Evolutionary conservation across 2,888 invertebrate genomes (phyloP).

Genomic region (Sinhomidia bicolor): DNA sequence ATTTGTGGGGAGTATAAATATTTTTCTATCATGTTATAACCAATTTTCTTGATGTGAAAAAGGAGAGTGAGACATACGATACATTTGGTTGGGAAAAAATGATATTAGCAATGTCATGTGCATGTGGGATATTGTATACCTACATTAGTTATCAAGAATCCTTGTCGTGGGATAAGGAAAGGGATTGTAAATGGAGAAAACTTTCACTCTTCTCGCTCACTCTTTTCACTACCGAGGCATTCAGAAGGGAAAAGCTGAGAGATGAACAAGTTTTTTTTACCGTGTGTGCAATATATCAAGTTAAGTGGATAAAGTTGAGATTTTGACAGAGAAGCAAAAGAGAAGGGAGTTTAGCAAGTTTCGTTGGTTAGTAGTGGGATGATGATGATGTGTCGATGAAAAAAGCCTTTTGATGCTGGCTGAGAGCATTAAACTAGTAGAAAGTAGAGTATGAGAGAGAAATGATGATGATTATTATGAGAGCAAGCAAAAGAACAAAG

Average conservation of each 20-base stretch:
- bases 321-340: conserved; percentile 23
- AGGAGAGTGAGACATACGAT: background rate
- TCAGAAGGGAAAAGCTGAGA: conserved; percentile 5
- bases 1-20: background rate
- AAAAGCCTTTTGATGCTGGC: background rate
- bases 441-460: background rate
- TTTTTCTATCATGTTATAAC: conserved; percentile 16
- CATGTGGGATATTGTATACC: background rate
- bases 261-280: conserved; percentile 28
- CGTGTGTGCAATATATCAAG: conserved; percentile 5
- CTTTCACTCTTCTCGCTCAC: background rate
- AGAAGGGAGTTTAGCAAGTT: background rate
- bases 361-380: background rate
- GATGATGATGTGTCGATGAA: conserved; percentile 29
- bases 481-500: conserved; percentile 18
- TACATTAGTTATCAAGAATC: background rate
- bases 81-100: background rate
- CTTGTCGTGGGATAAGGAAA: background rate
- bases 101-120: background rate
- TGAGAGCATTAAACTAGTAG: background rate
- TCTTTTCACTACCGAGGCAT: background rate
- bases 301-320: conserved; percentile 54
- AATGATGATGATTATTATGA: conserved; percentile 15
- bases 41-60: conserved; percentile 2
- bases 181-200: background rate